Base-by-base conservation (phyloP, 2,113 vertebrate genomes). In the Sander lucioperca region DNA sequence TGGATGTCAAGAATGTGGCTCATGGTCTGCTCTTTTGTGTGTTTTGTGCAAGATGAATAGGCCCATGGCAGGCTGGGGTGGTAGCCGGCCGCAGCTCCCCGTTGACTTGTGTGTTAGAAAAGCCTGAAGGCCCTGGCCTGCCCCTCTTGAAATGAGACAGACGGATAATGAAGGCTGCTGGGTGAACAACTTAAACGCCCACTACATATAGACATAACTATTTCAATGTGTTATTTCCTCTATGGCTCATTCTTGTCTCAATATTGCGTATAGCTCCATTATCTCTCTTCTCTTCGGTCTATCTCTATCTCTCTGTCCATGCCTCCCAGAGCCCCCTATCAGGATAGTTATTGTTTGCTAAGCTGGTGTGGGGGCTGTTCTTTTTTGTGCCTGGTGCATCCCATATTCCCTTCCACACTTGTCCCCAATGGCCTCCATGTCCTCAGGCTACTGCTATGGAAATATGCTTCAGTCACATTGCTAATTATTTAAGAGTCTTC, bases 1-100 rank as follows among this genome's bases (percentile, higher is more conserved):
- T 94, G 94, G 92, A 94, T 95, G 94, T 95, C 91, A 94, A 94
- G 94, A 96, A 95, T 94, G 93, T 93, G 94, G 93, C 91, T 95
- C 90, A 89, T 91, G 91, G 92, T 93, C 89, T 93, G 92, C 93
- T 94, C 92, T 94, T 94, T 95, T 94, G 93, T 95, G 91, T 93
- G 88, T 92, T 94, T 93, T 93, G 89, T 91, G 91, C 80, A 84
- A 91, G 92, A 93, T 92, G 90, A 94, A 91, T 92, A 83, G 92
- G 83, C 88, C 84, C 88, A 77, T 82, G 86, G 89, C 83, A 76
- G 90, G 91, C 86, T 79, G 85, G 87, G 89, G 87, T 87, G 84
- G 89, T 83, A 77, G 86, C 76, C 58, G 74, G 88, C 82, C 57
- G 54, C 84, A 79, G 82, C 71, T 79, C 90, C 85, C 83, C 71